Evolutionary conservation across 2,888 invertebrate genomes (phyloP).

Genomic region (Stegana nigrithorax): DNA sequence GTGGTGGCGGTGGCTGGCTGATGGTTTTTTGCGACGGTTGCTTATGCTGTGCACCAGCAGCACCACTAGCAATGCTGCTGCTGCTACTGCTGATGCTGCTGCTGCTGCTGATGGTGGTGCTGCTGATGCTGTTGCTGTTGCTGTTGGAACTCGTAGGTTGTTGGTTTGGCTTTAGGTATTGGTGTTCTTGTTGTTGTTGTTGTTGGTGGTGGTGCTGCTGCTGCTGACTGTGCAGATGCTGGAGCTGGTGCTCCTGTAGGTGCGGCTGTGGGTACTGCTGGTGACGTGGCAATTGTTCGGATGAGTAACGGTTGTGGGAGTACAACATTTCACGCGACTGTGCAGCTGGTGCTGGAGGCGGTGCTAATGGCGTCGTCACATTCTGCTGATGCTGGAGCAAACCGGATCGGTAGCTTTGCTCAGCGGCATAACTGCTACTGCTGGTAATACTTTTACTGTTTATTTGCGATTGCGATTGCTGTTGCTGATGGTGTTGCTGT

Average conservation of each 20-base stretch:
- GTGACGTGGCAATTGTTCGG: conserved; percentile 29
- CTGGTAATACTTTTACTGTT: too few relatives aligned
- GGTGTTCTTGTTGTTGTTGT: conserved; percentile 8
- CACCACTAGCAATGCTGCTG: neutral
- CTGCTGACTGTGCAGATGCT: conserved; percentile 22
- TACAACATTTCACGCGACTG: conserved; percentile 67
- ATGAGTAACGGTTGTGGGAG: conserved; percentile 65
- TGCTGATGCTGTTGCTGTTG: conserved; percentile 34
- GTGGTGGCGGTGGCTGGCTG: too few relatives aligned
- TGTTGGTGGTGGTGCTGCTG: conserved; percentile 5
- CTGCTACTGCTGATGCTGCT: conserved; percentile 6
- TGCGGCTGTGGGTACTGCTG: conserved; percentile 33
- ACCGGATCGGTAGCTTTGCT: too few relatives aligned
- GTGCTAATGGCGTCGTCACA: conserved; percentile 40
- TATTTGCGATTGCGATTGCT: too few relatives aligned
- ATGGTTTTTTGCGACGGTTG: neutral
- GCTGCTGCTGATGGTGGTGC: conserved; percentile 27
- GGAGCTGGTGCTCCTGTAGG: conserved; percentile 21
- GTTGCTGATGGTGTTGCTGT: conserved; percentile 43
- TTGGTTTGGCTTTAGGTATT: neutral
- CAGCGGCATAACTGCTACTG: too few relatives aligned
- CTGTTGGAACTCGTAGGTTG: too few relatives aligned
- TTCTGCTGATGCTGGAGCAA: conserved; percentile 32
- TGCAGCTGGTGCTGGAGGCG: conserved; percentile 43
- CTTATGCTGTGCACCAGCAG: neutral